Conservation (phyloP, 1,140 invertebrate species). For the Leptinotarsa texana region DNA sequence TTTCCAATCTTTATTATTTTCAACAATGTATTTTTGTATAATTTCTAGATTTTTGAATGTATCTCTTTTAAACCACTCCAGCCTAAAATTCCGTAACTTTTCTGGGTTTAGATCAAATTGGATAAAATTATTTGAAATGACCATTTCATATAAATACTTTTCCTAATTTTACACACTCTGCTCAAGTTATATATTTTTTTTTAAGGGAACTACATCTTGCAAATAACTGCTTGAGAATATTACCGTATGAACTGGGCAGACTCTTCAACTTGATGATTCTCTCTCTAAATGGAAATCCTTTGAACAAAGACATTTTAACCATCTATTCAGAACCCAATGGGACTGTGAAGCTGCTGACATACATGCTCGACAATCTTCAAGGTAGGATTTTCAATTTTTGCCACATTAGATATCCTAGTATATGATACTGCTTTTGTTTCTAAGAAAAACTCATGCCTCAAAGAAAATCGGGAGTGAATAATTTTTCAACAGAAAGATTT, state of each 20-base stretch:
- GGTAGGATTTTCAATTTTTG: constrained; percentile 63
- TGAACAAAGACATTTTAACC: constrained; percentile 88
- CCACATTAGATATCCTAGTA: too few species aligned
- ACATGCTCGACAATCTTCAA: constrained; percentile 92
- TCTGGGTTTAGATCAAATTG: too few species aligned
- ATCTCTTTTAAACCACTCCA: too few species aligned
- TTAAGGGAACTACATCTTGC: constrained; percentile 90
- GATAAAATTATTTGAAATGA: background rate
- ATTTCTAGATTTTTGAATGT: too few species aligned
- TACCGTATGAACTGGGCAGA: constrained; percentile 97
- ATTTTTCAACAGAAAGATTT: too few species aligned
- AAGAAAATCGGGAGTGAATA: too few species aligned
- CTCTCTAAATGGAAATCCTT: constrained; percentile 91
- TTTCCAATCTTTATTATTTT: too few species aligned
- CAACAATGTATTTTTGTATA: too few species aligned
- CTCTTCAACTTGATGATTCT: constrained; percentile 92
- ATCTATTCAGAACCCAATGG: constrained; percentile 92
- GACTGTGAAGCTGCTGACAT: constrained; percentile 89
- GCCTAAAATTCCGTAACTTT: too few species aligned
- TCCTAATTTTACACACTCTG: background rate
- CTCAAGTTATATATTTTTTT: constrained; percentile 43
- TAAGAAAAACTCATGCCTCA: too few species aligned
- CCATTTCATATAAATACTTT: background rate
- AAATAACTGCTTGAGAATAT: constrained; percentile 88
- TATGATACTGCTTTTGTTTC: too few species aligned